Evolutionary conservation across 2,113 vertebrate species (phyloP).

Genomic region (Anguilla japonica): DNA sequence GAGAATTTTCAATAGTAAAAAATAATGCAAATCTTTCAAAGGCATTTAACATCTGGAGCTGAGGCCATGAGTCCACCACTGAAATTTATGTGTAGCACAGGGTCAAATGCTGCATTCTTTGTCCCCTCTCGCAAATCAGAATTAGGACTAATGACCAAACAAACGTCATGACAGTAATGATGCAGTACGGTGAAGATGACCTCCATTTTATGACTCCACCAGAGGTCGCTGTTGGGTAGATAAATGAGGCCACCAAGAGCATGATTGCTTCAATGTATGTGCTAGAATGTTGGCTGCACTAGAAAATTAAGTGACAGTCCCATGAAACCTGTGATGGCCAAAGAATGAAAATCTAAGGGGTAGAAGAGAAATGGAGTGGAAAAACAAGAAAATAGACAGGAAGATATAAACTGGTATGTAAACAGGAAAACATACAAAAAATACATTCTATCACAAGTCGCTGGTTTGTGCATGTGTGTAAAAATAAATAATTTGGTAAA

Average conservation of each 20-base stretch:
- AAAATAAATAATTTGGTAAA: no score
- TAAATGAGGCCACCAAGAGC: neutral
- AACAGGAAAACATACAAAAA: neutral
- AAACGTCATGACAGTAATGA: neutral
- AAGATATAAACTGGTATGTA: neutral
- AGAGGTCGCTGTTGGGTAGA: conserved; percentile 30
- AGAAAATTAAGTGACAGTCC: neutral
- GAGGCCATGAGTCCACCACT: neutral
- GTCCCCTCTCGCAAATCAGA: neutral
- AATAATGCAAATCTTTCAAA: neutral
- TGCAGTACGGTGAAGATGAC: no score
- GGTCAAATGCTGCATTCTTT: neutral
- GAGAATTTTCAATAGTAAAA: neutral
- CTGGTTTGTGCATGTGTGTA: neutral
- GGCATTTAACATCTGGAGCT: neutral
- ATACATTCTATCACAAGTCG: neutral
- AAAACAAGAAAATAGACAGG: neutral
- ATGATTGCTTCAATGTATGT: neutral
- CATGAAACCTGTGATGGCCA: neutral
- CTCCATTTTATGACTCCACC: conserved; percentile 10
- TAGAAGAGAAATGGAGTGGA: neutral
- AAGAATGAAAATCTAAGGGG: neutral
- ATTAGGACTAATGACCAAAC: neutral
- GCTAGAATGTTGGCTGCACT: no score
- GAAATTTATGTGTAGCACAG: neutral